phyloP scores from a whole-genome alignment of 2,888 invertebrate species.

The Sphaerophoria rueppellii region DNA sequence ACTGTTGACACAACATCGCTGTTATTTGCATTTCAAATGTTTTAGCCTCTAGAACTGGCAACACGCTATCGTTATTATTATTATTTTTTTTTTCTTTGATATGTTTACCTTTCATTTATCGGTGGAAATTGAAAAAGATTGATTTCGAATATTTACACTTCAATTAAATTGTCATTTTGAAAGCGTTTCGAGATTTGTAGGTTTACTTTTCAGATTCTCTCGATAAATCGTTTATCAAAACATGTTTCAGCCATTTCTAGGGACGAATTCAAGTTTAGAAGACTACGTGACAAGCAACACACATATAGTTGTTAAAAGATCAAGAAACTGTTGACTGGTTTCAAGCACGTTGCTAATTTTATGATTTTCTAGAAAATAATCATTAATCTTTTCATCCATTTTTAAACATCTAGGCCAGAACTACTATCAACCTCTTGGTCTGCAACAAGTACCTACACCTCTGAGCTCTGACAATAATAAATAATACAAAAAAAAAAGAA shows the following conservation, averaged over 20 bases:
- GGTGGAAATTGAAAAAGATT: not conserved
- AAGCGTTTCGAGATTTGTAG: not conserved
- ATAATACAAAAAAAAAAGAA: too few relatives aligned
- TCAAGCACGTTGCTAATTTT: not conserved
- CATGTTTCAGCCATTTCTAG: not conserved
- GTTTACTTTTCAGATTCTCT: conserved; percentile 1
- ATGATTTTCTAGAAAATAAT: conserved; percentile 1
- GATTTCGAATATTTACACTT: conserved; percentile 14
- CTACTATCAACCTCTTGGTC: too few relatives aligned
- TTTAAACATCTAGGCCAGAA: too few relatives aligned
- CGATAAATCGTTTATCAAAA: conserved; percentile 7
- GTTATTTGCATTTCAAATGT: too few relatives aligned
- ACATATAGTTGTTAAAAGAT: not conserved
- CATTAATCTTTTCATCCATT: too few relatives aligned
- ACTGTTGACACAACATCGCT: too few relatives aligned
- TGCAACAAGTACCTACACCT: too few relatives aligned
- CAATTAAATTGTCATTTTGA: conserved; percentile 14
- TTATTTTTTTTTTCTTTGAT: not conserved
- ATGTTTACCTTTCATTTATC: conserved; percentile 1
- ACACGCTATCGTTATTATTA: too few relatives aligned
- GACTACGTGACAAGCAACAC: conserved; percentile 23
- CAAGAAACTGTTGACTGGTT: not conserved
- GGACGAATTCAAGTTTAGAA: not conserved
- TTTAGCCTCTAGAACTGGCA: too few relatives aligned
- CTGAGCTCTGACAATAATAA: too few relatives aligned